Conservation (phyloP, 2,113 vertebrate genomes). For the Climacteris rufus region DNA sequence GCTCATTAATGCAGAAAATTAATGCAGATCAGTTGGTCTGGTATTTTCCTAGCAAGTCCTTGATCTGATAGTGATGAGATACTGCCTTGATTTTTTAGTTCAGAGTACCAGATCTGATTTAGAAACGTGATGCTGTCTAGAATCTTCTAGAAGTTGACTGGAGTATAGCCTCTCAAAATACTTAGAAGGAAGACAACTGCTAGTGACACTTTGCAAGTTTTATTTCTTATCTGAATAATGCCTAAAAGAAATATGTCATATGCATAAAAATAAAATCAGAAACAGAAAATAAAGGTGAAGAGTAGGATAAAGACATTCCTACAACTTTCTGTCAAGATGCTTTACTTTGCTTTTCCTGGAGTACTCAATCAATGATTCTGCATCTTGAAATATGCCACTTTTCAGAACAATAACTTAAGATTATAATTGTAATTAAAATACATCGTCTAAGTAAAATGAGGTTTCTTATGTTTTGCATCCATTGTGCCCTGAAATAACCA, state of each 20-base stretch:
- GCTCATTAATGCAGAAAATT: not conserved
- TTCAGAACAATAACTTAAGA: not conserved
- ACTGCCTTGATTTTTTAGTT: not conserved
- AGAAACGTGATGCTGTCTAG: not conserved
- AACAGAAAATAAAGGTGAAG: not conserved
- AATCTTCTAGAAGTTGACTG: not conserved
- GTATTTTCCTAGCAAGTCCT: not conserved
- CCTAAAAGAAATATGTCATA: not conserved
- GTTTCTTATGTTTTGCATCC: not conserved
- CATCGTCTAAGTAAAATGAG: not conserved
- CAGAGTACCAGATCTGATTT: not conserved
- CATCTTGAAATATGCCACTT: not conserved
- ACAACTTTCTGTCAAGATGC: not conserved
- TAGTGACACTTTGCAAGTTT: not conserved
- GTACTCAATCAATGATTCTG: not conserved
- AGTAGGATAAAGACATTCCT: not conserved
- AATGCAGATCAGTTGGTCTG: not conserved
- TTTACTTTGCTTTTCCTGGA: not conserved
- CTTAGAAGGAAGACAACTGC: not conserved
- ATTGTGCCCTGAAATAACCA: not conserved
- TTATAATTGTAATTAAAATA: not conserved
- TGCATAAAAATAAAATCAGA: not conserved
- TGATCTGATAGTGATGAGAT: not conserved
- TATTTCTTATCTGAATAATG: not conserved
- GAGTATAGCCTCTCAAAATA: not conserved